phyloP scores from a whole-genome alignment of 2,797 vertebrate genomes.

The Micrastur ruficollis region DNA sequence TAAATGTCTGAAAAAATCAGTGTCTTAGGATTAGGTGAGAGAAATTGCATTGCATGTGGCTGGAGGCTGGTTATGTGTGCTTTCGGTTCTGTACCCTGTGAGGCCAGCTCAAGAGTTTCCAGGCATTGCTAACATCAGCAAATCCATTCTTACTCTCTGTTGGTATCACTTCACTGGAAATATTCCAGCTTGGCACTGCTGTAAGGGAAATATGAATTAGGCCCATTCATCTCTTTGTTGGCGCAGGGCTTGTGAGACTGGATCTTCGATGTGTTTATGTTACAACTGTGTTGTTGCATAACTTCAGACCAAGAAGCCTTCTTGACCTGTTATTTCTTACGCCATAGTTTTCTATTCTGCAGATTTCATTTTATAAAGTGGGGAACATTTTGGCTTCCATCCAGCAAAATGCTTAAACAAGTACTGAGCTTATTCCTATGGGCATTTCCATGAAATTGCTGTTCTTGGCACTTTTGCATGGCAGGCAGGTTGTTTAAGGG shows the following conservation, averaged over 20 bases:
- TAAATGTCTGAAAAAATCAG: neutral
- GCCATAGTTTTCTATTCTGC: neutral
- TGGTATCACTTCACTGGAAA: slow-evolving; percentile 43
- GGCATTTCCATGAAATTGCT: neutral
- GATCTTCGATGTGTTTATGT: slow-evolving; percentile 22
- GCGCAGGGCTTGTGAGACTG: neutral
- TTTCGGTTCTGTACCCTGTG: neutral
- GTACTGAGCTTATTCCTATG: neutral
- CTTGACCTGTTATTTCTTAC: slow-evolving; percentile 23
- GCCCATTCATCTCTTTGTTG: slow-evolving; percentile 14
- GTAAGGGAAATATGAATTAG: slow-evolving; percentile 48
- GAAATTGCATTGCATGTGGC: neutral
- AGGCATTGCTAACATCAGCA: slow-evolving; percentile 53
- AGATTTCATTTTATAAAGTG: neutral
- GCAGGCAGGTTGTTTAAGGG: neutral
- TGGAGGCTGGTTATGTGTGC: neutral
- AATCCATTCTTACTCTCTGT: slow-evolving; percentile 18
- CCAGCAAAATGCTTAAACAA: slow-evolving; percentile 13
- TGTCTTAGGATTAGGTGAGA: neutral
- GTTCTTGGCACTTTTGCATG: neutral
- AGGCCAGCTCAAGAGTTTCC: neutral
- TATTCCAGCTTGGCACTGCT: slow-evolving; percentile 35
- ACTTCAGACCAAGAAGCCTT: neutral
- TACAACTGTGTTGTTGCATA: neutral
- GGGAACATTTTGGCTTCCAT: neutral